A percentile compares a stretch with the other conserved stretches of the same genome.
Evolutionary conservation across 2,888 invertebrate genomes (phyloP).

Genomic region (Zygaena filipendulae): DNA sequence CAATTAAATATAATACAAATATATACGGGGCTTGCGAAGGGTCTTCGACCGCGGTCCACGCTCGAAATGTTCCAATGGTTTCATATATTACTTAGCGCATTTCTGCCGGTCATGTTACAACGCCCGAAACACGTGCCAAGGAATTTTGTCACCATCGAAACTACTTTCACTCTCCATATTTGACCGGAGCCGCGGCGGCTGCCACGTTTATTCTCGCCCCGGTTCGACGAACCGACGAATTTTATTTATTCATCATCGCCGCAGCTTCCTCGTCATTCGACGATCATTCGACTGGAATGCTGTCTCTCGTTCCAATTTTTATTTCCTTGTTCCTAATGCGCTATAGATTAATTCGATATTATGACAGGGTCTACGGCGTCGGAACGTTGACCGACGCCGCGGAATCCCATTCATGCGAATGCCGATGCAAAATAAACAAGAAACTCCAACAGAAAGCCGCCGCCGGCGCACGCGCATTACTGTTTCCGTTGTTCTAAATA

Average conservation of each 20-base stretch:
- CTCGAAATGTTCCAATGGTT: conserved; percentile 10
- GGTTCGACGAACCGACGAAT: conserved; percentile 39
- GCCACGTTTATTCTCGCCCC: conserved; percentile 30
- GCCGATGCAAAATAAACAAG: conserved; percentile 43
- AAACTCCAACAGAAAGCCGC: conserved; percentile 25
- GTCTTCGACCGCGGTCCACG: conserved; percentile 12
- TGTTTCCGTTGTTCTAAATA: conserved; percentile 62
- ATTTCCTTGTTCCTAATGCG: conserved; percentile 35
- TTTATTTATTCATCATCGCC: conserved; percentile 34
- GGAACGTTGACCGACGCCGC: conserved; percentile 35
- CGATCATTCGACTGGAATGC: neutral
- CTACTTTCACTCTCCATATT: conserved; percentile 48
- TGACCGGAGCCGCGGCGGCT: conserved; percentile 23
- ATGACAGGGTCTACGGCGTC: conserved; percentile 33
- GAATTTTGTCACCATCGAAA: conserved; percentile 23
- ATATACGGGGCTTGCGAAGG: no score
- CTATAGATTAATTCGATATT: conserved; percentile 45
- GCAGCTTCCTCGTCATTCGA: conserved; percentile 17
- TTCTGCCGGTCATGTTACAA: conserved; percentile 32
- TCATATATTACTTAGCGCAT: conserved; percentile 27
- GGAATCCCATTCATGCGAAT: conserved; percentile 59
- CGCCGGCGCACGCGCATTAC: conserved; percentile 23
- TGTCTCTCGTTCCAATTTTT: neutral
- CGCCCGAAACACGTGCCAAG: conserved; percentile 23
- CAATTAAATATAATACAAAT: no score